Base-by-base conservation (phyloP, 2,113 vertebrate genomes). In the Pogona vitticeps region DNA sequence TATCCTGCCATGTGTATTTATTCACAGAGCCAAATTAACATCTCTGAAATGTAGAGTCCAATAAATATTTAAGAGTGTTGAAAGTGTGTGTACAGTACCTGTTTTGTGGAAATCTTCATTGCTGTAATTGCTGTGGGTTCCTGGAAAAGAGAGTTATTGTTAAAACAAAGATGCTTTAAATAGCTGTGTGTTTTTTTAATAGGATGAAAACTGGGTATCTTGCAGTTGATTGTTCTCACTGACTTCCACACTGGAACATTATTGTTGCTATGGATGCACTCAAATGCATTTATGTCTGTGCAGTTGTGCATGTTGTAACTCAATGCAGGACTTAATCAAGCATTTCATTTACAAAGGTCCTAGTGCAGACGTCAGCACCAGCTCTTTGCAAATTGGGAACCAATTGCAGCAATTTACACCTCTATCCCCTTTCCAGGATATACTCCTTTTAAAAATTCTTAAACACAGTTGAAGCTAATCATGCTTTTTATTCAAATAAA, bases 91-190 rank as follows among this genome's bases (percentile, higher is more conserved):
- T 90, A 82, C 23, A 76, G 38, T 97, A 99, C 98, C 98, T 99
- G 98, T 92, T 99, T 99, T 21, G 98, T 98, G 72, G 98, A 99
- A 91, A 99, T 98, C 88, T 98, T 98, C 98, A 99, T 99, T 6
- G 98, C 97, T 88, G 96, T 98, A 91, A 99, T 98, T 91, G 95
- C 91, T 76, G 97, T 97, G 68, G 98, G 98, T 88, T 99, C 98
- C 98, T 99, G 90, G n/a, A 92, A 93, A 88, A 81, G 86, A 20
- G 81, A 76, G 56, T 33, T 26, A 87, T 0, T 84, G 71, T 82
- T 84, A 73, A 91, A 83, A 71, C 82, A 91, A 89, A 72, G 14
- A 23, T 52, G 78, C 38, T 36, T 82, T 75, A 13, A 81, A 28
- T 46, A 80, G 78, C 56, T 80, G 14, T 28, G 46, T 59, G n/a